Percentiles rank a stretch among this genome's conserved stretches.
Conservation (phyloP, 2,113 vertebrate genomes). For the Parus major region DNA sequence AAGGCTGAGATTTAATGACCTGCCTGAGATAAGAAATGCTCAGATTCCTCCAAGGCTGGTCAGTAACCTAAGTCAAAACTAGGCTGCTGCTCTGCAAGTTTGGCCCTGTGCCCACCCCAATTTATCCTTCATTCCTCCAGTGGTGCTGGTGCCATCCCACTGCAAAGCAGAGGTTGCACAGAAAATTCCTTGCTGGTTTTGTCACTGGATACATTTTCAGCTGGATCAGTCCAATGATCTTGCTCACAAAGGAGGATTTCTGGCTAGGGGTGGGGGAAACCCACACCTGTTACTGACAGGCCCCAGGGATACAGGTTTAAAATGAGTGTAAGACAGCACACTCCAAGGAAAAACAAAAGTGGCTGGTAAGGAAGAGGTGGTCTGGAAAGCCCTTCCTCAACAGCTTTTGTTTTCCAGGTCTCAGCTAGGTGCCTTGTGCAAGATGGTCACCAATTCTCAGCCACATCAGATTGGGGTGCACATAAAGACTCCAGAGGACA, state of each 20-base stretch:
- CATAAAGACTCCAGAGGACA: background rate
- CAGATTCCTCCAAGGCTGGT: background rate
- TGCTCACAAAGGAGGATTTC: background rate
- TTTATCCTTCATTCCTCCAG: background rate
- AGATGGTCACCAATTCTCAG: background rate
- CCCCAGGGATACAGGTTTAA: background rate
- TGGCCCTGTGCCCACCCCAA: fast-evolving
- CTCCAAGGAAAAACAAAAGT: background rate
- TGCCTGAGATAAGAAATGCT: background rate
- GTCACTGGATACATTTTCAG: background rate
- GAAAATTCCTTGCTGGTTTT: background rate
- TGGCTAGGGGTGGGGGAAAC: background rate
- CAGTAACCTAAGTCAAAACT: background rate
- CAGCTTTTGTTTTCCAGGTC: background rate
- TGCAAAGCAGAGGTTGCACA: background rate
- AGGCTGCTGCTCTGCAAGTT: background rate
- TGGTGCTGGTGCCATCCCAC: background rate
- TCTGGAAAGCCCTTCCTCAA: background rate
- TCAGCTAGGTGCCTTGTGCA: background rate
- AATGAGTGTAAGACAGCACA: background rate
- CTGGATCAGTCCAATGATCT: background rate
- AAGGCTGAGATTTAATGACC: background rate
- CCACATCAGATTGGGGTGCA: background rate
- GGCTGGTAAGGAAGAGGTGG: background rate
- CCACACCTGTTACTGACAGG: background rate